Evolutionary conservation across 2,888 invertebrate genomes (phyloP).

Genomic region (Sesia apiformis): DNA sequence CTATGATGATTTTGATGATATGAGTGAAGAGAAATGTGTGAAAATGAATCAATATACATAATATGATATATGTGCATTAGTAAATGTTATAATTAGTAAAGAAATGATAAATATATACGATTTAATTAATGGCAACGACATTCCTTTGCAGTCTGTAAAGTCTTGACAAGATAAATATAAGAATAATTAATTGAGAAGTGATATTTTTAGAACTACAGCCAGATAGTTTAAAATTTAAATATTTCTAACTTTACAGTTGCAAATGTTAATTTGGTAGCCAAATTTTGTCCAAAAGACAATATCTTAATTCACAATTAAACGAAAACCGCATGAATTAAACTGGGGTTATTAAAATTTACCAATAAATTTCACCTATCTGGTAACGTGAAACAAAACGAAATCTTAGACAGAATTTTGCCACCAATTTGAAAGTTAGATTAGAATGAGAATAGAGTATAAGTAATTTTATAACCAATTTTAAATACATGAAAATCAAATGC

Average conservation of each 20-base stretch:
- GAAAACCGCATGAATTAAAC: too few relatives aligned
- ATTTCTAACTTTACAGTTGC: constrained; percentile 7
- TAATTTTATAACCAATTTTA: too few relatives aligned
- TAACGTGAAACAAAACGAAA: too few relatives aligned
- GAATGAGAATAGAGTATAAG: too few relatives aligned
- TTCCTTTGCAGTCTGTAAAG: too few relatives aligned
- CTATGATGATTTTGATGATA: background rate
- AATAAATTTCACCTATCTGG: too few relatives aligned
- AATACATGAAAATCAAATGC: too few relatives aligned
- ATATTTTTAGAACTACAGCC: too few relatives aligned
- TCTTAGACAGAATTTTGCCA: constrained; percentile 46
- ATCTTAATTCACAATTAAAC: constrained; percentile 16
- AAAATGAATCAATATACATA: background rate
- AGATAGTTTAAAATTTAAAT: too few relatives aligned
- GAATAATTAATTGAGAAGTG: too few relatives aligned
- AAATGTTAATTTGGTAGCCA: constrained; percentile 56
- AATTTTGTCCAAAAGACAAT: constrained; percentile 67
- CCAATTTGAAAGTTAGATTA: constrained; percentile 18
- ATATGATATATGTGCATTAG: background rate
- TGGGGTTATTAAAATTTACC: too few relatives aligned
- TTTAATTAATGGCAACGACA: background rate
- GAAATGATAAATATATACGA: background rate
- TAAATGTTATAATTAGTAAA: background rate
- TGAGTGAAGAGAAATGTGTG: background rate
- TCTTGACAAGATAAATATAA: too few relatives aligned